Percentiles rank a stretch among this genome's conserved stretches.
Evolutionary conservation across 2,888 invertebrate species (phyloP).

Genomic region (Heliconius cydno): DNA sequence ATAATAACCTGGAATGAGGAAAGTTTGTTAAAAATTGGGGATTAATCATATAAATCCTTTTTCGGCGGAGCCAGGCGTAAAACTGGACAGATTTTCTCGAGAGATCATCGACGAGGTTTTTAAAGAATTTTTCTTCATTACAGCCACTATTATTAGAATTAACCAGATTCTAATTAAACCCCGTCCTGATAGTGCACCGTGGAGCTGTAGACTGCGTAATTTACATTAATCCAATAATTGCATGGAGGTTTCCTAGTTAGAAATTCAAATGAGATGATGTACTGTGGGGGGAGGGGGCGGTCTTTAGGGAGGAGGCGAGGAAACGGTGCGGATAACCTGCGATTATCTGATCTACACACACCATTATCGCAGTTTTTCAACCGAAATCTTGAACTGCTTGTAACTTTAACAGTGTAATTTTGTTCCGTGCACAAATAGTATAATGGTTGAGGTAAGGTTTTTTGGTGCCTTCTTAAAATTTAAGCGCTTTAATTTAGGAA

Average conservation of each 20-base stretch:
- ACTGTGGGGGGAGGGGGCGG: conserved; percentile 74
- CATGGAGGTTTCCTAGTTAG: conserved; percentile 96
- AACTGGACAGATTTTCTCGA: conserved; percentile 9
- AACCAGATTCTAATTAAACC: conserved; percentile 83
- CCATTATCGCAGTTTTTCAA: conserved; percentile 48
- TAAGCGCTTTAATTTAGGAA: not conserved
- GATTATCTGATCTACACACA: conserved; percentile 58
- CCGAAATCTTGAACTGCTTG: conserved; percentile 35
- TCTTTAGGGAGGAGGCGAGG: conserved; percentile 69
- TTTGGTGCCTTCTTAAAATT: not conserved
- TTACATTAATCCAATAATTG: conserved; percentile 97
- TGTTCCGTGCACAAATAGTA: conserved; percentile 11
- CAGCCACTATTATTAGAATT: conserved; percentile 75
- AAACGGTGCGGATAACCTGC: conserved; percentile 65
- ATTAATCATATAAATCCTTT: conserved; percentile 27
- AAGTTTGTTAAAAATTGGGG: conserved; percentile 25
- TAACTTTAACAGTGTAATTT: conserved; percentile 11
- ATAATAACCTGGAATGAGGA: conserved; percentile 19
- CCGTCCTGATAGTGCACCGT: conserved; percentile 83
- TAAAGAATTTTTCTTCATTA: conserved; percentile 45
- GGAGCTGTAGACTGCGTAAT: conserved; percentile 90
- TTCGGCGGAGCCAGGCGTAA: conserved; percentile 4
- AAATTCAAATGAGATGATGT: conserved; percentile 95
- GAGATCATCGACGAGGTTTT: conserved; percentile 8
- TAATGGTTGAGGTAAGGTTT: not conserved